phyloP scores from a whole-genome alignment of 30 jellyfish, hydroid and myxozoan genomes.

The Catostylus mosaicus region DNA sequence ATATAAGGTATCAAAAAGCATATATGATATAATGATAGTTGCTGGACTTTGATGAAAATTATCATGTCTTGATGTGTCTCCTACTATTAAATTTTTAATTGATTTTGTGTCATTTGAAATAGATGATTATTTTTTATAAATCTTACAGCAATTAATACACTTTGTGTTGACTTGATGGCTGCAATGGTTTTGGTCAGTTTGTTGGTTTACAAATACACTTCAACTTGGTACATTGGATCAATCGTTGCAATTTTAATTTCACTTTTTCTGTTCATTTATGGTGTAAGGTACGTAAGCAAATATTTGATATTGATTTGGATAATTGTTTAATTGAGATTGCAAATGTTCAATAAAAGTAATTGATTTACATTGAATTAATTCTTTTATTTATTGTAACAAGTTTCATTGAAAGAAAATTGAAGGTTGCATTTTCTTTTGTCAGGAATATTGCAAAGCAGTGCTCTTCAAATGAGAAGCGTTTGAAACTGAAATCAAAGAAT shows the following conservation, averaged over 20 bases:
- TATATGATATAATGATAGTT: too few relatives aligned
- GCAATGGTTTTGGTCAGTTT: constrained; percentile 62
- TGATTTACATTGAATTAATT: too few relatives aligned
- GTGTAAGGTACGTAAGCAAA: constrained; percentile 55
- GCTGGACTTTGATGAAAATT: not conserved
- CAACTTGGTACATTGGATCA: constrained; percentile 74
- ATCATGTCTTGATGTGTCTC: not conserved
- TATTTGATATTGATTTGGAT: too few relatives aligned
- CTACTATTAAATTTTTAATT: not conserved
- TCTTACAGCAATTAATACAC: constrained; percentile 74
- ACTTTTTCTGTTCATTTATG: constrained; percentile 51
- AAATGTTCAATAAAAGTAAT: too few relatives aligned
- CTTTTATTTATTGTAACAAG: too few relatives aligned
- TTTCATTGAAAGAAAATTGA: too few relatives aligned
- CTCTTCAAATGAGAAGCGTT: not conserved
- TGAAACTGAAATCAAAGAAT: not conserved
- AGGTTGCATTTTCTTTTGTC: too few relatives aligned
- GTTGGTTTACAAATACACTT: constrained; percentile 53
- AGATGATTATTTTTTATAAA: not conserved
- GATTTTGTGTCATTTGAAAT: not conserved
- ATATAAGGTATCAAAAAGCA: too few relatives aligned
- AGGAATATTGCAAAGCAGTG: not conserved
- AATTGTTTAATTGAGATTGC: too few relatives aligned
- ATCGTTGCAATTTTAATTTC: constrained; percentile 60
- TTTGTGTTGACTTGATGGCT: constrained; percentile 77